Evolutionary conservation across 2,797 vertebrate genomes (phyloP).

Genomic region (Myotis findleyi): DNA sequence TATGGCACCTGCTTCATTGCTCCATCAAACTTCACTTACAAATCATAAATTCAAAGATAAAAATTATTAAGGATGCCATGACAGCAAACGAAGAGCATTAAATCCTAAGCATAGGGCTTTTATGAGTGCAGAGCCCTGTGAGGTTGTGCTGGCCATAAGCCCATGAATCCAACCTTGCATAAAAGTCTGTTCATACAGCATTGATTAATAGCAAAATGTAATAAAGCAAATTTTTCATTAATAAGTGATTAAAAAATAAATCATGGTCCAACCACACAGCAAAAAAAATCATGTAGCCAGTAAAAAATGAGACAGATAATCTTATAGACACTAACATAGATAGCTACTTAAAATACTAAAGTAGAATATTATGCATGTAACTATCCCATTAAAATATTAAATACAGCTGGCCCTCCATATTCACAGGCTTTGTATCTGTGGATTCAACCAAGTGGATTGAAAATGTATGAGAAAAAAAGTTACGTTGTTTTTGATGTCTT

Average conservation of each 20-base stretch:
- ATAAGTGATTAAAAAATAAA: conserved; percentile 6
- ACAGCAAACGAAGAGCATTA: background rate
- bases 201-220: background rate
- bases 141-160: background rate
- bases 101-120: conserved; percentile 1
- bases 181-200: conserved; percentile 3
- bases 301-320: background rate
- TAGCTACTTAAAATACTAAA: background rate
- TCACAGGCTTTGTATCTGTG: background rate
- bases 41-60: conserved; percentile 10
- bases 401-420: background rate
- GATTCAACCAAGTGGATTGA: background rate
- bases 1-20: background rate
- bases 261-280: background rate
- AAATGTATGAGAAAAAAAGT: background rate
- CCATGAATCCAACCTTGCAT: background rate
- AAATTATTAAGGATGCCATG: conserved; percentile 44
- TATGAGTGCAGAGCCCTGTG: background rate
- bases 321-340: background rate
- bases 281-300: background rate
- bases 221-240: conserved; percentile 13
- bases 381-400: conserved; percentile 28
- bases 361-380: conserved; percentile 9
- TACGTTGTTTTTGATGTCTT: background rate
- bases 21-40: background rate